Base-by-base conservation (phyloP, 2,888 invertebrate species). In the Amphipoea oculea region DNA sequence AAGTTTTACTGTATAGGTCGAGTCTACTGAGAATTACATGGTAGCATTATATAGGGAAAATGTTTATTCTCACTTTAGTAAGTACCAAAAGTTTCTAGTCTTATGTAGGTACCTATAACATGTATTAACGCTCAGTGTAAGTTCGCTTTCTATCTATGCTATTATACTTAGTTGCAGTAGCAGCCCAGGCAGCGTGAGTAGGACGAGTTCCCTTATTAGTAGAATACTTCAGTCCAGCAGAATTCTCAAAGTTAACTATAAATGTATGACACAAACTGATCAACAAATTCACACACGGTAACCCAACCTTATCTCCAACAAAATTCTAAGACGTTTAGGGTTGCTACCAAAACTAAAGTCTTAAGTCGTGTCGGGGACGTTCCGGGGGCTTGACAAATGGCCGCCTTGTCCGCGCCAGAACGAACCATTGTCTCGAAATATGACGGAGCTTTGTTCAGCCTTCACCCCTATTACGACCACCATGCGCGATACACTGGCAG, bases 381-480 rank as follows among this genome's bases (percentile, higher is more conserved):
- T 73, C 81, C 83, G 81, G 76, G 81, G 66, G 69, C 66, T 86
- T 91, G 91, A 92, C 89, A 90, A 92, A 92, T 91, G 90, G 88
- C 82, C 83, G 83, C 83, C 76, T 67, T 80, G 89, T 88, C 89
- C 85, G 85, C 85, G 69, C 81, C 90, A 90, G 86, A 87, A 84
- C 84, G 73, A 79, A 86, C 89, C 88, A 90, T 92, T 92, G 92
- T 92, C 90, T 91, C 89, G 83, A 86, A 87, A 88, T 89, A 90
- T 89, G 89, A 90, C 86, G 84, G 83, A 82, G 89, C 89, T 91
- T 91, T 90, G 90, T 92, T 87, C 84, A 68, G 85, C 78, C 76
- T 83, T 85, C 79, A 82, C 81, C 81, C 78, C 88, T 76, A 77
- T 86, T 85, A 86, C 69, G 72, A 60, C 29, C 40, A 57, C 78